A percentile compares a stretch with the other conserved stretches of the same genome.
Conservation (phyloP, 2,888 invertebrate genomes). For the Athripsodes cinereus region DNA sequence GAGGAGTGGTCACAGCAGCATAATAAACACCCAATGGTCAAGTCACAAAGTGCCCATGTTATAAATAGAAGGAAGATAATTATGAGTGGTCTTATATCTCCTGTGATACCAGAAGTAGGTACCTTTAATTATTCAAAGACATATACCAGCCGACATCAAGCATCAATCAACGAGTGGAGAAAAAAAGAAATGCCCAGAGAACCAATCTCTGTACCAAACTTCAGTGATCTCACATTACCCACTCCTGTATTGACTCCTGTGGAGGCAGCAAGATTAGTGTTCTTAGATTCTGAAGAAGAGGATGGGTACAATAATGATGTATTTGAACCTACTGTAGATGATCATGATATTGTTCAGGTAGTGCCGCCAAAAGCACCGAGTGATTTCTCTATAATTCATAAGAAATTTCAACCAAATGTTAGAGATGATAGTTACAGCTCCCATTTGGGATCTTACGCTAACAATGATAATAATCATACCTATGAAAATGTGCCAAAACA, state of each 20-base stretch:
- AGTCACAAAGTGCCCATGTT: slow-evolving; percentile 54
- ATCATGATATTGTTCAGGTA: slow-evolving; percentile 27
- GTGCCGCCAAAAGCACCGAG: slow-evolving; percentile 24
- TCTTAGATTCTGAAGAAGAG: slow-evolving; percentile 64
- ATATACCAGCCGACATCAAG: slow-evolving; percentile 31
- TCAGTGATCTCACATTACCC: slow-evolving; percentile 56
- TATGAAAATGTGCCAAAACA: slow-evolving; percentile 47
- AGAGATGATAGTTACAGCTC: slow-evolving; percentile 52
- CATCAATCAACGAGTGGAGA: slow-evolving; percentile 36
- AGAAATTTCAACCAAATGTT: slow-evolving; percentile 46
- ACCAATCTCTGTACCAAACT: slow-evolving; percentile 70
- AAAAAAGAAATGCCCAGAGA: slow-evolving; percentile 54
- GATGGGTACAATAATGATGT: slow-evolving; percentile 35
- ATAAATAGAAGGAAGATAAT: slow-evolving; percentile 42
- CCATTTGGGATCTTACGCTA: slow-evolving; percentile 36
- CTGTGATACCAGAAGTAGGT: slow-evolving; percentile 33
- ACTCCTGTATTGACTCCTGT: slow-evolving; percentile 62
- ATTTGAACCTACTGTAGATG: slow-evolving; percentile 34
- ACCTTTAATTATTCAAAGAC: slow-evolving; percentile 21
- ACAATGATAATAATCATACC: slow-evolving; percentile 30
- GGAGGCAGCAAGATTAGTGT: slow-evolving; percentile 62
- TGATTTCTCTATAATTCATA: slow-evolving; percentile 45
- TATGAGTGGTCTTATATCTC: slow-evolving; percentile 32
- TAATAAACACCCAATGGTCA: slow-evolving; percentile 38
- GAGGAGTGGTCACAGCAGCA: slow-evolving; percentile 32